Evolutionary conservation across 2,113 vertebrate genomes (phyloP).

Genomic region (Corythoichthys haematopterus): DNA sequence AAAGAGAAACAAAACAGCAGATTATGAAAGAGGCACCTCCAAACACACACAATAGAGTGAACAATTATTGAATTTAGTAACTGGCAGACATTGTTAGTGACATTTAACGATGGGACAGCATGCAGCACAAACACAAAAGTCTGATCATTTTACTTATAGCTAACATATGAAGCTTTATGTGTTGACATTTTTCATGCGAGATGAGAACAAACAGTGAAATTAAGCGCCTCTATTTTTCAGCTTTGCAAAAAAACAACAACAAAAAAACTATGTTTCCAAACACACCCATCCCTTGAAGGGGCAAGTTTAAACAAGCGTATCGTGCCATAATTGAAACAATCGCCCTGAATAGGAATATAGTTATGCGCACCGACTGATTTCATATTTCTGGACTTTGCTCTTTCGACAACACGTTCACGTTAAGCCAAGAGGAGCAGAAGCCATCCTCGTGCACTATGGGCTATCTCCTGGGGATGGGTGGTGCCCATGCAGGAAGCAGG

Average conservation of each 20-base stretch:
- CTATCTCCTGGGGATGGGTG: slow-evolving; percentile 58
- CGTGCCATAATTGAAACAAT: slow-evolving; percentile 32
- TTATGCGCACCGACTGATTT: slow-evolving; percentile 45
- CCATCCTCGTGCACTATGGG: slow-evolving; percentile 43
- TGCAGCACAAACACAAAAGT: slow-evolving; percentile 48
- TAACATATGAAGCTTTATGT: no score
- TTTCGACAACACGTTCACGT: slow-evolving; percentile 64
- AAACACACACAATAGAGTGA: slow-evolving; percentile 48
- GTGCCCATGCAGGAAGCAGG: slow-evolving; percentile 38
- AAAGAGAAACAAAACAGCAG: slow-evolving; percentile 65
- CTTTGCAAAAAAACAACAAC: slow-evolving; percentile 19
- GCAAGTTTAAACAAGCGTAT: slow-evolving; percentile 54
- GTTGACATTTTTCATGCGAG: neutral
- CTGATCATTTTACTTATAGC: neutral
- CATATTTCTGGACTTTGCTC: slow-evolving; percentile 59
- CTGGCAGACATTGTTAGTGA: slow-evolving; percentile 27
- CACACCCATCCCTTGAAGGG: slow-evolving; percentile 65
- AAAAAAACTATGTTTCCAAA: slow-evolving; percentile 21
- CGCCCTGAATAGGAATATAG: slow-evolving; percentile 25
- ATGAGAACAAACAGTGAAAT: slow-evolving; percentile 41
- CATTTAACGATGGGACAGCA: slow-evolving; percentile 44
- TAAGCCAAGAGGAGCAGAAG: slow-evolving; percentile 55
- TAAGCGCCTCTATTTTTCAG: slow-evolving; percentile 34
- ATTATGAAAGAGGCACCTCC: slow-evolving; percentile 69
- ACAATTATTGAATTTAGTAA: slow-evolving; percentile 28